These are phyloP conservation scores for Gryon sp. DNA, from an alignment of 1,140 invertebrate species.

Conservation along the genomic window DNA sequence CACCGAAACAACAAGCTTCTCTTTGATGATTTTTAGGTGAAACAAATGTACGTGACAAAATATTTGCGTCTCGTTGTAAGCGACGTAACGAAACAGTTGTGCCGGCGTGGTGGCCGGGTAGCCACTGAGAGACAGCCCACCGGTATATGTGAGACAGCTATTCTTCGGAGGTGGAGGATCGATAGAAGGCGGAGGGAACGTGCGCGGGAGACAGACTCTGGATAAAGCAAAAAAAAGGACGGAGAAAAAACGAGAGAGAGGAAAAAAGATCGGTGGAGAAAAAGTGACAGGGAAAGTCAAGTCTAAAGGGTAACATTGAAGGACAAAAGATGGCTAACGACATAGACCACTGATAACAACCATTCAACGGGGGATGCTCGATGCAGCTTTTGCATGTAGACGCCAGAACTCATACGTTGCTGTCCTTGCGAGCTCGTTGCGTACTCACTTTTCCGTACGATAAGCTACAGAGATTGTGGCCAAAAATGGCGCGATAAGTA, in stretches of 20 bases:
- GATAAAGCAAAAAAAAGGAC: conserved; percentile 50
- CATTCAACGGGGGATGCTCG: no score
- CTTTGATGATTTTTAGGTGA: no score
- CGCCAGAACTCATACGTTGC: no score
- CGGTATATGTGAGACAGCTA: conserved; percentile 63
- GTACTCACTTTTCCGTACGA: conserved; percentile 23
- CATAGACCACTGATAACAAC: no score
- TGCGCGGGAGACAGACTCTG: conserved; percentile 58
- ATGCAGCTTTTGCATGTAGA: no score
- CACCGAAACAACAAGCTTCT: no score
- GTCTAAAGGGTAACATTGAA: conserved; percentile 13
- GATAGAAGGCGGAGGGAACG: conserved; percentile 74
- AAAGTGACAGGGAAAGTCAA: conserved; percentile 49
- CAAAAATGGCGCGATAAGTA: conserved; percentile 36
- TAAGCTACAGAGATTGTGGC: conserved; percentile 21
- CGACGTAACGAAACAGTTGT: conserved; percentile 68
- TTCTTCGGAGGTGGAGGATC: conserved; percentile 69
- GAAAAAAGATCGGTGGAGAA: conserved; percentile 54
- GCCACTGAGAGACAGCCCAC: conserved; percentile 72
- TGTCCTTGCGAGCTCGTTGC: no score
- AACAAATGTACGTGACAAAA: conserved; percentile 44
- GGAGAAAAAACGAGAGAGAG: conserved; percentile 58
- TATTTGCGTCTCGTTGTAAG: no score
- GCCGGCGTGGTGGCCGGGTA: conserved; percentile 77
- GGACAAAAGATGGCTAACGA: conserved; percentile 2